Evolutionary conservation across 2,888 invertebrate genomes (phyloP), one percentile per base, ranked within the genome.

Genomic region (Drosophila quinaria): DNA sequence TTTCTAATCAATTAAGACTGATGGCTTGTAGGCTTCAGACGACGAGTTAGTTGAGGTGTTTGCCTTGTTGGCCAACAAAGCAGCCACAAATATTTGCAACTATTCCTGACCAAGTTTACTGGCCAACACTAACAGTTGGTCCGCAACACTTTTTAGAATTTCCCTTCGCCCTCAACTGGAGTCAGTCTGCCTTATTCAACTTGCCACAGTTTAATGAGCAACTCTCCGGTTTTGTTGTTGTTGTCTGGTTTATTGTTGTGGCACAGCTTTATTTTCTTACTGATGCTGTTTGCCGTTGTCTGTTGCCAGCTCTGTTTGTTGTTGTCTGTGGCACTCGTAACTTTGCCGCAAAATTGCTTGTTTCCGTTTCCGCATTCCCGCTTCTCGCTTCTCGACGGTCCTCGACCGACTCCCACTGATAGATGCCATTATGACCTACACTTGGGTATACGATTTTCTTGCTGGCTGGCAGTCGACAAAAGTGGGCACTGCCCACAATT

Each of bases 301-400:
- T 67, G 39, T 29, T 66, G 15, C 22, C 51, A 41, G 29, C 35
- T 33, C 9, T 50, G 37, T n/a, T 59, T 37, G 8, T 42, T 52
- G 65, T 66, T 87, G 87, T 83, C 78, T 88, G 79, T 65, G 71
- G 77, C 73, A 84, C 85, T 86, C 90, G 88, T 87, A 91, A 91
- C 80, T 90, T 84, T 86, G 83, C 85, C 88, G 78, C 87, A 82
- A 89, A 91, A 91, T 91, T 86, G 88, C 91, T 91, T 91, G 87
- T 90, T 91, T 91, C 91, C 91, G 91, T 81, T 91, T 90, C 91
- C 91, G 89, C 73, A 69, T 69, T 77, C 71, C 78, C 68, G 67
- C 70, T 63, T 87, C 74, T 62, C 61, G 41, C n/a, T 6, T 2
- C 37, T 39, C 17, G 17, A 68, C 78, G 49, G 59, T 63, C 56